Conservation (phyloP, 1,140 invertebrate species). For the Ceratina japonica region DNA sequence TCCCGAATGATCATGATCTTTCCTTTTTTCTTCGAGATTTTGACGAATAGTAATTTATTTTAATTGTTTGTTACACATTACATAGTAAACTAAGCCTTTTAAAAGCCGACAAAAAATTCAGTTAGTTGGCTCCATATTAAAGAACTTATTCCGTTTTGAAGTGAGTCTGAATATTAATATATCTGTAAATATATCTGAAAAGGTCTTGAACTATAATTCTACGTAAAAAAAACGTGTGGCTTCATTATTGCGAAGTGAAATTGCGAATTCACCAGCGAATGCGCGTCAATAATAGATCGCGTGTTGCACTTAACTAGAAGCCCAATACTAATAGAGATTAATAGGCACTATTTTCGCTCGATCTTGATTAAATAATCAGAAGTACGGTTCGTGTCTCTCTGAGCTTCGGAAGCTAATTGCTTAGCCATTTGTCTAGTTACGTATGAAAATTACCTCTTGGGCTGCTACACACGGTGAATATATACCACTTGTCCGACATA, state of each 20-base stretch:
- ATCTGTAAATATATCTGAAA: too few relatives aligned
- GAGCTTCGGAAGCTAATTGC: background rate
- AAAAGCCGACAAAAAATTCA: too few relatives aligned
- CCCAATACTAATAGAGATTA: constrained; percentile 10
- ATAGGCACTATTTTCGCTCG: background rate
- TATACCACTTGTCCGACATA: background rate
- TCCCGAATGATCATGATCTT: too few relatives aligned
- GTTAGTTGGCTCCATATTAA: too few relatives aligned
- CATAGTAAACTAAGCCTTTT: too few relatives aligned
- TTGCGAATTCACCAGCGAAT: constrained; percentile 14
- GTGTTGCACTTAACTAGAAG: background rate
- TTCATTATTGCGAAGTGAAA: constrained; percentile 6
- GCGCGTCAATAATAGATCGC: constrained; percentile 1
- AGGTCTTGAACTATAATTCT: too few relatives aligned
- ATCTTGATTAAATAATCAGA: background rate
- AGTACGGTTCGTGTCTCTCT: background rate
- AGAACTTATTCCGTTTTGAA: too few relatives aligned
- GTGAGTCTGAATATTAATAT: too few relatives aligned
- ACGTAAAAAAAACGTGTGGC: background rate
- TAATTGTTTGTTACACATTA: too few relatives aligned
- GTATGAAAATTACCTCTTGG: background rate
- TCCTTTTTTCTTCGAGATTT: too few relatives aligned
- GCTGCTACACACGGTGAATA: background rate
- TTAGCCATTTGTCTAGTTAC: background rate
- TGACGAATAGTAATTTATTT: too few relatives aligned